Base-by-base conservation (phyloP, 2,888 invertebrate genomes). In the Sclerodermus sp. region DNA sequence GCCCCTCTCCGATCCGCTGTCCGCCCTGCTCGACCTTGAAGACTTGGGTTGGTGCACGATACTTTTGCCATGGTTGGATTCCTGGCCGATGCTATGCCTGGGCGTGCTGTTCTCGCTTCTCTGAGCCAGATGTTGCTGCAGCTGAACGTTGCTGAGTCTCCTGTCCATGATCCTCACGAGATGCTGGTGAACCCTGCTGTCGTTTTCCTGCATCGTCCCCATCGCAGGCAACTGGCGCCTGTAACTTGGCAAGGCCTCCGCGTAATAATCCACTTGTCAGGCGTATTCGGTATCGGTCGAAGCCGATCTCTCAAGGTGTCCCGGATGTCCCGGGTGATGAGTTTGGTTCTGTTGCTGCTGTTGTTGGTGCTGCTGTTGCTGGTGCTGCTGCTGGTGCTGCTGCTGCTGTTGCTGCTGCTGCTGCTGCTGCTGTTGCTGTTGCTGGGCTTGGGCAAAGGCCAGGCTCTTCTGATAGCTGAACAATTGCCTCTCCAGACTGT, bases 381-480 rank as follows among this genome's bases (percentile, higher is more conserved):
- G n/a, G 5, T 18, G 29, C 9, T 4, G 29, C 53, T 31, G 68
- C 82, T 84, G 57, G 80, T 81, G 57, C 82, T 49, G 59, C 15
- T 62, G 53, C 42, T 49, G 52, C 17, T 66, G 63, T 18, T 70
- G 67, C 38, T 76, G 75, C 16, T 75, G 73, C 49, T 76, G 83
- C n/a, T 49, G 59, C 15, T 62, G 53, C 42, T 49, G 52, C 17
- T 66, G 63, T 18, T 70, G 67, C 38, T 76, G 75, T 16, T 75
- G 73, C 49, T 76, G 83, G 40, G 87, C 85, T 76, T 88, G 87
- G 42, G 87, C 87, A 67, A 84, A 86, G 42, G 89, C 87, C 56
- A 91, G 82, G 71, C 88, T 88, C 78, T 89, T 87, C 79, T 91
- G 91, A 75, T 91, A 91, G 77, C 88, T 89, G 81, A 91, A 88